phyloP scores from a whole-genome alignment of 2,888 invertebrate species.

The Pediacus dermestoides region DNA sequence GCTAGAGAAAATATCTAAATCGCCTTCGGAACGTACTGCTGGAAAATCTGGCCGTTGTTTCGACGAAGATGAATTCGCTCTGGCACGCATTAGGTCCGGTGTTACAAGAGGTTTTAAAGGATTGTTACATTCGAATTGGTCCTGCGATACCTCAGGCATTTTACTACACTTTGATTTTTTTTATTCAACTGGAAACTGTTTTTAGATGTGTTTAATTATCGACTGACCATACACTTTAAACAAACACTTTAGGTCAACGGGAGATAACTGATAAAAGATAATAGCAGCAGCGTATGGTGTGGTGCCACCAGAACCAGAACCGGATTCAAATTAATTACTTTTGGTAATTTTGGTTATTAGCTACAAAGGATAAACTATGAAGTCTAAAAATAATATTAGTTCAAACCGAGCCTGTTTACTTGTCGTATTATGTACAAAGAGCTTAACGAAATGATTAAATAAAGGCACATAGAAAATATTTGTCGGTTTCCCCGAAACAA shows the following conservation, averaged over 20 bases:
- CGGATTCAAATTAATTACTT: too few species aligned
- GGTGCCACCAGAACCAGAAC: too few species aligned
- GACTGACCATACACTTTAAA: slow-evolving; percentile 1
- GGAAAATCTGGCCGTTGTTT: slow-evolving; percentile 38
- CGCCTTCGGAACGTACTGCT: slow-evolving; percentile 7
- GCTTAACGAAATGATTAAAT: too few species aligned
- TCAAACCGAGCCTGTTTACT: too few species aligned
- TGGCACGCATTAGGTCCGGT: slow-evolving; percentile 55
- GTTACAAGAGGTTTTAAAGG: slow-evolving; percentile 53
- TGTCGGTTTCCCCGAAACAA: too few species aligned
- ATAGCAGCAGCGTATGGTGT: too few species aligned
- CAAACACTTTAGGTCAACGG: neutral
- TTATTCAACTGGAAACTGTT: neutral
- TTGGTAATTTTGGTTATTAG: too few species aligned
- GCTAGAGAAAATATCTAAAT: slow-evolving; percentile 1
- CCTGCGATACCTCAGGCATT: slow-evolving; percentile 56
- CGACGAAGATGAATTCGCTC: slow-evolving; percentile 56
- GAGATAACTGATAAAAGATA: too few species aligned
- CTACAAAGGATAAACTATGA: too few species aligned
- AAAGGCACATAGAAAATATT: too few species aligned
- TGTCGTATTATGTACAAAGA: too few species aligned
- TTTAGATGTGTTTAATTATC: neutral
- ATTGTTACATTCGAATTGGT: slow-evolving; percentile 54
- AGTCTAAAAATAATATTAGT: too few species aligned
- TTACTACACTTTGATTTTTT: neutral